Evolutionary conservation across 2,888 invertebrate genomes (phyloP).

Genomic region (Diachrysia chrysitis): DNA sequence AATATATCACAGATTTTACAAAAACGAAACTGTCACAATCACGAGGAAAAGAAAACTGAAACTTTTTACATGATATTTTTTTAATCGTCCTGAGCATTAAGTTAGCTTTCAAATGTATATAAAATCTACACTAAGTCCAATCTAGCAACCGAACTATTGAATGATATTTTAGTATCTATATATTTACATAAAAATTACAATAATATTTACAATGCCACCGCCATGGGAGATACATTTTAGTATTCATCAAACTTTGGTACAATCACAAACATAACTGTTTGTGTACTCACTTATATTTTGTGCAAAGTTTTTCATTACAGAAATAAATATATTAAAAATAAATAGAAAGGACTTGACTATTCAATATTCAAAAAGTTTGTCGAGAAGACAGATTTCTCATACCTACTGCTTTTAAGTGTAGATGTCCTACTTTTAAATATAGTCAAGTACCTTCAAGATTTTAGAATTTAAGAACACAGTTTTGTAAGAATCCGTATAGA

Average conservation of each 20-base stretch:
- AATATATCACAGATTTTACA: conserved; percentile 89
- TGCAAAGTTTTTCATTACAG: neutral
- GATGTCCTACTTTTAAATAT: too few relatives aligned
- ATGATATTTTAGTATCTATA: conserved; percentile 62
- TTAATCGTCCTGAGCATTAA: conserved; percentile 64
- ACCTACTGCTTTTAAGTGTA: too few relatives aligned
- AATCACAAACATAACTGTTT: conserved; percentile 22
- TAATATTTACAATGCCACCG: conserved; percentile 62
- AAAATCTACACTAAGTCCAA: conserved; percentile 78
- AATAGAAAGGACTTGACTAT: too few relatives aligned
- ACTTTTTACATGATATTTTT: conserved; percentile 54
- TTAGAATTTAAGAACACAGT: conserved; percentile 10
- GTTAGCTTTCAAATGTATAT: conserved; percentile 64
- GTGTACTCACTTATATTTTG: neutral
- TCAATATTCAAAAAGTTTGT: too few relatives aligned
- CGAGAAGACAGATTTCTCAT: too few relatives aligned
- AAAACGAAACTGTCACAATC: conserved; percentile 75
- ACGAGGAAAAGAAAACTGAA: conserved; percentile 57
- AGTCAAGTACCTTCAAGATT: too few relatives aligned
- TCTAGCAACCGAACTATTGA: conserved; percentile 79
- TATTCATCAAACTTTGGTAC: conserved; percentile 23
- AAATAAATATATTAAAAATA: too few relatives aligned
- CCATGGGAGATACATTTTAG: conserved; percentile 11
- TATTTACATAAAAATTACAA: conserved; percentile 81
- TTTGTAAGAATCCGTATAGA: conserved; percentile 3